phyloP scores from a whole-genome alignment of 1,140 invertebrate genomes.

The Drosophila navojoa region DNA sequence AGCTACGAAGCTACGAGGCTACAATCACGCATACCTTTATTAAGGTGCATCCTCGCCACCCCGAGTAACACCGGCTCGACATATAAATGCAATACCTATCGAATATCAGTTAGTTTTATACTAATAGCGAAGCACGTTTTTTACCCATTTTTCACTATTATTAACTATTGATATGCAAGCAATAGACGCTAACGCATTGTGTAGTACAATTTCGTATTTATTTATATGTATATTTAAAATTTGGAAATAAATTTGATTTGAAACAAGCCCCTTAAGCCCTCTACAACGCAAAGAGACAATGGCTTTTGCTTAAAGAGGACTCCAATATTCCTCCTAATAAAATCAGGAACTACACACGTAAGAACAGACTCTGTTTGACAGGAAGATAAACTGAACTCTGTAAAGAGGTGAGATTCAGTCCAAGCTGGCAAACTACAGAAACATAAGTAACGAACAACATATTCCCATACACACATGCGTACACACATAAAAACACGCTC shows the following conservation, averaged over 20 bases:
- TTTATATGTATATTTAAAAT: neutral
- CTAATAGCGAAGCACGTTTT: constrained; percentile 5
- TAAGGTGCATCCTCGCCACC: constrained; percentile 1
- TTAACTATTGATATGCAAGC: constrained; percentile 44
- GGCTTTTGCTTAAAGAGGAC: too few relatives aligned
- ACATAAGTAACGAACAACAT: too few relatives aligned
- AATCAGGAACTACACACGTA: too few relatives aligned
- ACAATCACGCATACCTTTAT: neutral
- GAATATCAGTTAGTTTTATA: neutral
- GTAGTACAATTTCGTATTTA: constrained; percentile 43
- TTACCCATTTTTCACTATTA: constrained; percentile 48
- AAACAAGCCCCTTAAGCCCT: neutral
- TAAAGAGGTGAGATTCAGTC: too few relatives aligned
- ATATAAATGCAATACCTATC: constrained; percentile 21
- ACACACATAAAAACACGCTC: too few relatives aligned
- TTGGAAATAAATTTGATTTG: neutral
- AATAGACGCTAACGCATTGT: constrained; percentile 44
- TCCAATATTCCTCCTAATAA: too few relatives aligned
- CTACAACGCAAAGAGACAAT: too few relatives aligned
- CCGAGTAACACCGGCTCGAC: constrained; percentile 17
- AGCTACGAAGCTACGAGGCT: constrained; percentile 25
- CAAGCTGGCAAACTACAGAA: too few relatives aligned
- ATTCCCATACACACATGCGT: too few relatives aligned
- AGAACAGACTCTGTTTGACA: too few relatives aligned
- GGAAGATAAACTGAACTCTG: too few relatives aligned